Conservation (phyloP, 23 tunicate genomes). For the Ascidia mentula region DNA sequence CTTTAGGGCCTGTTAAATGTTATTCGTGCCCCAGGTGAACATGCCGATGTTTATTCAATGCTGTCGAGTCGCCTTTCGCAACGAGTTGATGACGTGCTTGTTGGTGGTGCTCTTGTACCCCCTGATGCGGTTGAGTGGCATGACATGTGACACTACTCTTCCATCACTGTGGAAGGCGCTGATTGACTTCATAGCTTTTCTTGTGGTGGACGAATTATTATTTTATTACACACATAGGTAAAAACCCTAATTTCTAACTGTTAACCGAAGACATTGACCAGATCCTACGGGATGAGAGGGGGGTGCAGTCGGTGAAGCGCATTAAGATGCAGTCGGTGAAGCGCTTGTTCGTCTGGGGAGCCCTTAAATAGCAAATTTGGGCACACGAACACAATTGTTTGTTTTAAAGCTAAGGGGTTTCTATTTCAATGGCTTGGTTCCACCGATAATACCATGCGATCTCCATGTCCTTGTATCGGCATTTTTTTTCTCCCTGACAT, state of each 20-base stretch:
- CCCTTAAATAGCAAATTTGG: too few species aligned
- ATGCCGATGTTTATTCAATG: constrained; percentile 30
- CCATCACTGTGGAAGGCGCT: constrained; percentile 54
- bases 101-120: constrained; percentile 60
- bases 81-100: constrained; percentile 47
- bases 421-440: too few species aligned
- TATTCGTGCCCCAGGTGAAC: too few species aligned
- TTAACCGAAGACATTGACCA: too few species aligned
- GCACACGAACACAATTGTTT: too few species aligned
- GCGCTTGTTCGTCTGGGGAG: too few species aligned
- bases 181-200: constrained; percentile 33
- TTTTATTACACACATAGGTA: constrained; percentile 94
- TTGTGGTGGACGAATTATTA: constrained; percentile 54
- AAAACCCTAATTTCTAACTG: too few species aligned
- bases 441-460: too few species aligned
- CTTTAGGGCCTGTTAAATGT: too few species aligned
- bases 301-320: too few species aligned
- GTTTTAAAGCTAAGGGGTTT: too few species aligned
- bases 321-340: background rate
- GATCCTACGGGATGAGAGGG: too few species aligned
- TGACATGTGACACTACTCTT: constrained; percentile 50
- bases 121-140: constrained; percentile 39
- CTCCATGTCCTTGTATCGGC: background rate
- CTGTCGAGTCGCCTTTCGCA: constrained; percentile 45
- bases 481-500: background rate